Evolutionary conservation across 2,888 invertebrate genomes (phyloP).

Genomic region (Bibio marci): DNA sequence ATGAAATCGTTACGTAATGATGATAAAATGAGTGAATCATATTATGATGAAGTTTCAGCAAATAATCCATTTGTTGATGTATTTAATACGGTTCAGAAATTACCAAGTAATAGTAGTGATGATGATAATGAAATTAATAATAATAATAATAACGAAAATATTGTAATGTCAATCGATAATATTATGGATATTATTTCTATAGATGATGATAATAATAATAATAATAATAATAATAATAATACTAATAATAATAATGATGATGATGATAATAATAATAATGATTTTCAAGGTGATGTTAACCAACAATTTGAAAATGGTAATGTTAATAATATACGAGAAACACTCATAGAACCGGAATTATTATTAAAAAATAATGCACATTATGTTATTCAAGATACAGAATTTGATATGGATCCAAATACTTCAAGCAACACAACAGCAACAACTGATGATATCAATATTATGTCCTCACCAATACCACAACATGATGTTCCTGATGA

Average conservation of each 20-base stretch:
- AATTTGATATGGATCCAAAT: conserved; percentile 2
- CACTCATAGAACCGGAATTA: background rate
- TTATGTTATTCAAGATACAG: conserved; percentile 3
- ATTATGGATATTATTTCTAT: no score
- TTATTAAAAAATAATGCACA: no score
- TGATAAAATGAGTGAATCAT: conserved; percentile 9
- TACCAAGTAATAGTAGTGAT: conserved; percentile 14
- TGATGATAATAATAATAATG: no score
- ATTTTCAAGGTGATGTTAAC: no score
- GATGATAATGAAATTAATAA: conserved; percentile 1
- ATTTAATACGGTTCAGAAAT: conserved; percentile 21
- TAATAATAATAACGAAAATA: no score
- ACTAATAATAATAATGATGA: no score
- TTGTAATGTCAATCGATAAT: no score
- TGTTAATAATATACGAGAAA: background rate
- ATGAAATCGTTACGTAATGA: conserved; percentile 4
- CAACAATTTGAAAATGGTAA: no score
- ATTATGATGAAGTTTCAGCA: conserved; percentile 2
- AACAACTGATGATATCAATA: background rate
- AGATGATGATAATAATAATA: no score
- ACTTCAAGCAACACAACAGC: background rate
- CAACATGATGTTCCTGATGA: conserved; percentile 1
- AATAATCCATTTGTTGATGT: conserved; percentile 10
- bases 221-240: no score
- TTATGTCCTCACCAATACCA: background rate